These are phyloP conservation scores for Argyrosomus regius DNA, from an alignment of 2,797 vertebrate species.

Conservation along the genomic window DNA sequence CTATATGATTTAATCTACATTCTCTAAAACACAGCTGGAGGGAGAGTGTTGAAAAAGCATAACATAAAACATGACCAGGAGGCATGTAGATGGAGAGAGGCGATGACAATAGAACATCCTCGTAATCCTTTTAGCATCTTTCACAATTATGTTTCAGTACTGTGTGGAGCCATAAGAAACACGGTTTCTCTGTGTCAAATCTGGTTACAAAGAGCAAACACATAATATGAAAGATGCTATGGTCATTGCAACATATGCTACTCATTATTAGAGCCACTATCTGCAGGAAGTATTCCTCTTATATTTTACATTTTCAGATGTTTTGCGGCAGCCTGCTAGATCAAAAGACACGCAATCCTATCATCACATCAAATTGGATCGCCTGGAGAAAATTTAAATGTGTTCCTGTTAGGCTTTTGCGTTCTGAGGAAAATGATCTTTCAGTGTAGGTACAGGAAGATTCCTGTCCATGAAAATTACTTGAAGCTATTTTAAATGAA, in stretches of 20 bases:
- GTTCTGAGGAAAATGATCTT: constrained; percentile 28
- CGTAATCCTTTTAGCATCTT: constrained; percentile 74
- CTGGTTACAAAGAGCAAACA: constrained; percentile 36
- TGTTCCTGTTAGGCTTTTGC: constrained; percentile 21
- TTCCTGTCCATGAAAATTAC: constrained; percentile 38
- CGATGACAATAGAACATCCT: constrained; percentile 64
- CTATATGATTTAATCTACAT: constrained; percentile 53
- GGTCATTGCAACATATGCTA: constrained; percentile 1
- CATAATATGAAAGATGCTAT: background rate
- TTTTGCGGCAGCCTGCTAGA: constrained; percentile 35
- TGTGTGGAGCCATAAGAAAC: constrained; percentile 44
- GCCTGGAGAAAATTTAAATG: constrained; percentile 22
- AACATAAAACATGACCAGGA: constrained; percentile 60
- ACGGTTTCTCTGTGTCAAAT: constrained; percentile 29
- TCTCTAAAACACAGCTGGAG: constrained; percentile 52
- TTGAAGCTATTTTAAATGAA: constrained; percentile 40
- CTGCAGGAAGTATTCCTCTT: background rate
- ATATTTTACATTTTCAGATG: constrained; percentile 11
- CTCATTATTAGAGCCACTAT: constrained; percentile 31
- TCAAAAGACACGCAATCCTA: constrained; percentile 44
- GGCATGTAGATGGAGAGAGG: constrained; percentile 59
- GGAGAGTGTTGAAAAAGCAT: constrained; percentile 47
- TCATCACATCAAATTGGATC: constrained; percentile 39
- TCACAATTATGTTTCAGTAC: constrained; percentile 63
- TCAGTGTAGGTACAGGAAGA: constrained; percentile 33